Conservation (phyloP, 1,140 invertebrate species). For the Trichogramma pretiosum region DNA sequence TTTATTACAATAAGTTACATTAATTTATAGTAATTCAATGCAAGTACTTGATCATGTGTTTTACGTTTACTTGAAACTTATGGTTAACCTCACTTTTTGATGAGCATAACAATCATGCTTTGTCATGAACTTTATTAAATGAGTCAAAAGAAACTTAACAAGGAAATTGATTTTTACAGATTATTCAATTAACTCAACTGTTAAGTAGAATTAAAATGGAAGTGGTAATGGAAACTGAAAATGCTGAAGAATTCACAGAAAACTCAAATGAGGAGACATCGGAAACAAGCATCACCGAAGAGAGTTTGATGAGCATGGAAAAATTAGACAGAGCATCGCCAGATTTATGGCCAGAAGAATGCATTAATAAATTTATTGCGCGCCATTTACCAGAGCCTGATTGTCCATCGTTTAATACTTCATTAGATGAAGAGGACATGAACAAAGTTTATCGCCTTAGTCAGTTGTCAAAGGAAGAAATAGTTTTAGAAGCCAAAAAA, state of each 20-base stretch:
- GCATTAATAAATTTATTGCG: slow-evolving; percentile 52
- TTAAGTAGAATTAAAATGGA: slow-evolving; percentile 6
- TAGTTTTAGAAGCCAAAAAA: slow-evolving; percentile 86
- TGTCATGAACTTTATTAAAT: too few species aligned
- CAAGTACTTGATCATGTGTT: background rate
- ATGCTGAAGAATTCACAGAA: background rate
- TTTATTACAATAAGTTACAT: slow-evolving; percentile 1
- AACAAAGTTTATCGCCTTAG: slow-evolving; percentile 52
- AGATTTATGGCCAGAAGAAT: slow-evolving; percentile 88
- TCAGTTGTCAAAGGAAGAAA: slow-evolving; percentile 63
- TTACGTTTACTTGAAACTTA: too few species aligned
- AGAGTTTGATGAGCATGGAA: slow-evolving; percentile 72
- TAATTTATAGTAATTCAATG: background rate
- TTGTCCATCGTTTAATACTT: slow-evolving; percentile 30
- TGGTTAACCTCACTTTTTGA: too few species aligned
- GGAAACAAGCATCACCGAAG: slow-evolving; percentile 39
- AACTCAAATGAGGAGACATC: too few species aligned
- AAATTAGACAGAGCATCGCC: slow-evolving; percentile 83
- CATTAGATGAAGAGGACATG: slow-evolving; percentile 37
- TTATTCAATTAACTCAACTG: too few species aligned
- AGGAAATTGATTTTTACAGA: too few species aligned
- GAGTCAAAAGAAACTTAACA: too few species aligned
- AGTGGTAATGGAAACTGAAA: slow-evolving; percentile 2
- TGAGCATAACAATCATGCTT: too few species aligned
- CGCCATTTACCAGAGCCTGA: slow-evolving; percentile 38